Percentiles rank a stretch among this genome's conserved stretches.
phyloP scores from a whole-genome alignment of 2,113 vertebrate species.

The Colius striatus region DNA sequence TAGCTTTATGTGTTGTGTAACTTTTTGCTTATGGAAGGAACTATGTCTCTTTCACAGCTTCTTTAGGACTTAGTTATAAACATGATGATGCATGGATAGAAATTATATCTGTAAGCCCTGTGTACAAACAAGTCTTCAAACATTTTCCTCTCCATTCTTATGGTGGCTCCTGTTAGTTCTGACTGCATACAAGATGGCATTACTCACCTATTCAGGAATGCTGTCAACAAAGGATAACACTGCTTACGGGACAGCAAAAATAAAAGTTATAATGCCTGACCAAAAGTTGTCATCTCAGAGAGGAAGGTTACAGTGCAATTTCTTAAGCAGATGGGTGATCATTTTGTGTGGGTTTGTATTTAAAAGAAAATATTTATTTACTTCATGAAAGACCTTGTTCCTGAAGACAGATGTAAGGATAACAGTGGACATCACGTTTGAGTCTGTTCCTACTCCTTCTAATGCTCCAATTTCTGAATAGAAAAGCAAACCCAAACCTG shows the following conservation, averaged over 20 bases:
- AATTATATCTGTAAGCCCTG: not conserved
- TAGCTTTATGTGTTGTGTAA: not conserved
- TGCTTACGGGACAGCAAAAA: not conserved
- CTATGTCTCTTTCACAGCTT: not conserved
- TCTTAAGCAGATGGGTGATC: not conserved
- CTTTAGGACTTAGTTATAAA: not conserved
- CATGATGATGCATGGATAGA: not conserved
- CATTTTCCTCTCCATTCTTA: not conserved
- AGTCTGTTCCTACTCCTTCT: not conserved
- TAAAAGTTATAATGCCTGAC: not conserved
- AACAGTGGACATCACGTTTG: not conserved
- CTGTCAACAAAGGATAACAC: not conserved
- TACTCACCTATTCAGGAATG: not conserved
- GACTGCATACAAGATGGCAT: not conserved
- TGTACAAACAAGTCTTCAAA: not conserved
- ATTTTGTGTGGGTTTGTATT: not conserved
- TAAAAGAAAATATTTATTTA: not conserved
- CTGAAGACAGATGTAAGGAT: not conserved
- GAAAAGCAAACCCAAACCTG: not conserved
- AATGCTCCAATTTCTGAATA: not conserved
- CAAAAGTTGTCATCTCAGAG: not conserved
- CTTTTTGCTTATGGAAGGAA: not conserved
- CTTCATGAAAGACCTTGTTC: not conserved
- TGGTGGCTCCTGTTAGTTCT: not conserved
- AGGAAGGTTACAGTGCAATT: not conserved